Evolutionary conservation across 2,797 vertebrate species (phyloP), one percentile per base, ranked within the genome.

Genomic region (Acipenser transmontanus): DNA sequence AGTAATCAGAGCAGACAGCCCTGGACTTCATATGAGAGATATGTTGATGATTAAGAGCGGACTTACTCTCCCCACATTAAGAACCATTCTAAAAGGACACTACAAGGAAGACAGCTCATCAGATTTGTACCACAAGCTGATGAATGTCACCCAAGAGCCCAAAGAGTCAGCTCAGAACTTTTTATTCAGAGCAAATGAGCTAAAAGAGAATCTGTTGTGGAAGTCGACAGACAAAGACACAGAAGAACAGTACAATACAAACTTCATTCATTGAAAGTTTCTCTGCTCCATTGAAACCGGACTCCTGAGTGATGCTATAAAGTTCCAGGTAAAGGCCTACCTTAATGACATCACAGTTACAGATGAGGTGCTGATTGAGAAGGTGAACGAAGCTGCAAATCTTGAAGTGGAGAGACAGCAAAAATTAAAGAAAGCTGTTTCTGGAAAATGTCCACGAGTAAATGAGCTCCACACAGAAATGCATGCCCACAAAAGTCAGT

Each of bases 121-220:
- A n/a, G n/a, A n/a, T n/a, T 57, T 47, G 59, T 69, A 50, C 17
- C 64, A 51, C 6, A 59, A 61, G 50, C 12, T 66, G n/a, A 64
- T 67, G 10, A 72, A n/a, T 6, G 63, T 72, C 5, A 50, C 60
- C 1, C 59, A 72, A 50, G 71, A 69, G 1, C 68, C 54, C 8
- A 61, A 50, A 64, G 69, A 68, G 6, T 68, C 69, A 7, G 66
- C 66, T 5, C 66, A 73, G 11, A 64, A 60, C 8, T 70, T 70
- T 5, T 11, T 70, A 3, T 70, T 70, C 12, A 11, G 61, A 13
- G 63, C 63, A 1, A 73, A 68, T 1, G 13, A 73, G 34, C 49
- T 72, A 5, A 72, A 54, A 48, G 71, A 68, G 4, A 70, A 56
- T 50, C 48, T 63, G 9, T 20, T 66, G 3, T 48, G 10, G 49